A percentile compares a stretch with the other conserved stretches of the same genome.
Evolutionary conservation across 2,113 vertebrate species (phyloP).

Genomic region (Sinocyclocheilus anshuiensis): DNA sequence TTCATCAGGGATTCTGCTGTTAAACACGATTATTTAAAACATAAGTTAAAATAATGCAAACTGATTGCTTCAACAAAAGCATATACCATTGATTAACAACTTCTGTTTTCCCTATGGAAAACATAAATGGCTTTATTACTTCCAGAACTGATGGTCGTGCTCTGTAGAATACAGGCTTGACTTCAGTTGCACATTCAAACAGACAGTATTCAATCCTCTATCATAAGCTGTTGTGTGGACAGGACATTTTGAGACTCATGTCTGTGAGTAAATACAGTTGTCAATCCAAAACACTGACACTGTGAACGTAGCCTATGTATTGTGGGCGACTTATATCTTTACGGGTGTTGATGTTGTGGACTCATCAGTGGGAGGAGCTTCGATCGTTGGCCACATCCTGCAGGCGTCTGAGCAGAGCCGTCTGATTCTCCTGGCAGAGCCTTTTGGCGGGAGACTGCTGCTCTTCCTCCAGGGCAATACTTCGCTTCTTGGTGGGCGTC

Average conservation of each 20-base stretch:
- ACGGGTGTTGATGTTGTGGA: neutral
- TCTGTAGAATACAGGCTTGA: neutral
- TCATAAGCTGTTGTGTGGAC: neutral
- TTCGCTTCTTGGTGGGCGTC: conserved; percentile 89
- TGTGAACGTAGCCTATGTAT: neutral
- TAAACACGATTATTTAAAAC: neutral
- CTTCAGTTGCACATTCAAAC: neutral
- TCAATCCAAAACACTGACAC: no score
- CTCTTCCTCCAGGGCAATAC: conserved; percentile 86
- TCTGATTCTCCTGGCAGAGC: conserved; percentile 88
- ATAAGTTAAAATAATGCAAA: neutral
- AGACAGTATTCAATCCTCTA: neutral
- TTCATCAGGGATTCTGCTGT: neutral
- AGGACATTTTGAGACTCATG: neutral
- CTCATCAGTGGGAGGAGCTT: conserved; percentile 82
- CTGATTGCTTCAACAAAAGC: neutral
- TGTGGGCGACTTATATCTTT: neutral
- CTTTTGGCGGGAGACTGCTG: conserved; percentile 86
- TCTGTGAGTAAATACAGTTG: neutral
- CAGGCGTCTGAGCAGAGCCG: conserved; percentile 82
- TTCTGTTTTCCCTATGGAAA: no score
- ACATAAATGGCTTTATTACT: no score
- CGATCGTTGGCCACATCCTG: conserved; percentile 93
- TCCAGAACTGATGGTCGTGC: neutral
- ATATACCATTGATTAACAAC: neutral